Percentiles rank a stretch among this genome's conserved stretches.
These are phyloP conservation scores for Bombus sibiricus DNA, from an alignment of 1,140 invertebrate genomes.

Conservation along the genomic window DNA sequence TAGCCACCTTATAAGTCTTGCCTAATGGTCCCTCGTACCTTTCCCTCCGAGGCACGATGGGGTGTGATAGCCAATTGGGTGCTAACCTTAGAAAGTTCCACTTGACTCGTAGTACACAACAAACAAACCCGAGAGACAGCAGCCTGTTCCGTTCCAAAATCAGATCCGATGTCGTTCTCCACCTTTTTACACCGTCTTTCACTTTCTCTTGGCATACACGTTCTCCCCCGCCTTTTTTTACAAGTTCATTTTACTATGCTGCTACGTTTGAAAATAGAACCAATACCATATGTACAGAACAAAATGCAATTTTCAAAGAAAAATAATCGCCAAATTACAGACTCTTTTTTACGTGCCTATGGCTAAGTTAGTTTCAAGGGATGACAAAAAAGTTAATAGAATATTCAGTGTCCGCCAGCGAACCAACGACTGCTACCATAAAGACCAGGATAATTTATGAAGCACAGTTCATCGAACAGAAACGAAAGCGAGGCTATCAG, in stretches of 20 bases:
- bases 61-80: conserved; percentile 70
- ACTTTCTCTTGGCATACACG: background rate
- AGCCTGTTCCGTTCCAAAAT: background rate
- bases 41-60: conserved; percentile 49
- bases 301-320: background rate
- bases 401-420: conserved; percentile 9
- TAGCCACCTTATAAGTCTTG: conserved; percentile 63
- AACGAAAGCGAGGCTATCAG: conserved; percentile 1
- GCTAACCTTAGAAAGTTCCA: conserved; percentile 69
- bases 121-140: conserved; percentile 41
- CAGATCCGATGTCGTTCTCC: background rate
- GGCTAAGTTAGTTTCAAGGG: background rate
- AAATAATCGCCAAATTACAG: background rate
- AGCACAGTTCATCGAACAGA: conserved; percentile 8
- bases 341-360: too few species aligned
- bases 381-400: conserved; percentile 26
- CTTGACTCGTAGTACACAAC: conserved; percentile 66
- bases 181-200: background rate
- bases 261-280: too few species aligned
- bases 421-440: background rate
- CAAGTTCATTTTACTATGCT: too few species aligned
- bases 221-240: background rate
- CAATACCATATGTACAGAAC: background rate
- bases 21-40: conserved; percentile 65
- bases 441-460: conserved; percentile 14